These are phyloP conservation scores for Poecile montanus DNA, from an alignment of 2,797 vertebrate species.

Conservation along the genomic window DNA sequence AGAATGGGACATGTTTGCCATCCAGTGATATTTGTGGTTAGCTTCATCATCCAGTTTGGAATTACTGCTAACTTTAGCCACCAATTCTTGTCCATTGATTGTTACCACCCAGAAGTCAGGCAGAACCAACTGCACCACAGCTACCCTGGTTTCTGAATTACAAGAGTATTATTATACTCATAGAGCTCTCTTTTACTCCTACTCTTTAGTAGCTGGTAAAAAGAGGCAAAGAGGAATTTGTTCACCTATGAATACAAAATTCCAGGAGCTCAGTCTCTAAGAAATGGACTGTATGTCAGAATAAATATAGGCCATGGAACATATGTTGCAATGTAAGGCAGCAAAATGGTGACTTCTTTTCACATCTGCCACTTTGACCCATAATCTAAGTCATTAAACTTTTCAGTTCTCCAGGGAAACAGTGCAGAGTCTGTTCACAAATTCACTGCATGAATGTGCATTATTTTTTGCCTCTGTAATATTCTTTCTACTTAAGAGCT, in stretches of 20 bases:
- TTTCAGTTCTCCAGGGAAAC: background rate
- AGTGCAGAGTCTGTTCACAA: background rate
- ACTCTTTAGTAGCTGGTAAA: background rate
- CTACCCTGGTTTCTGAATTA: background rate
- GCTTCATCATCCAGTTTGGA: background rate
- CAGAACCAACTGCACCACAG: background rate
- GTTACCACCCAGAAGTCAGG: background rate
- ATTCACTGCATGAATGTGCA: background rate
- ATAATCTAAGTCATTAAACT: background rate
- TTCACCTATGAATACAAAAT: background rate
- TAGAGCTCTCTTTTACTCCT: background rate
- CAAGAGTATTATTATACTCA: background rate
- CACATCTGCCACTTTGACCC: background rate
- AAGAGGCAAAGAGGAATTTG: background rate
- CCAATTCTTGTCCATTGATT: background rate
- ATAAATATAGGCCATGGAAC: background rate
- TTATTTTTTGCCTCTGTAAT: background rate
- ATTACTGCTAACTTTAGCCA: background rate
- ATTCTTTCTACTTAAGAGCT: background rate
- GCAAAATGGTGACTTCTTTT: background rate
- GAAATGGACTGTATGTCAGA: background rate
- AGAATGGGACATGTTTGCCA: slow-evolving; percentile 7
- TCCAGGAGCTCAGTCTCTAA: background rate
- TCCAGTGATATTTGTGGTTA: background rate
- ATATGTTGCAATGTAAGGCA: background rate